Evolutionary conservation across 2,797 vertebrate genomes (phyloP), one percentile per base, ranked within the genome.

Genomic region (Lacerta bilineata): DNA sequence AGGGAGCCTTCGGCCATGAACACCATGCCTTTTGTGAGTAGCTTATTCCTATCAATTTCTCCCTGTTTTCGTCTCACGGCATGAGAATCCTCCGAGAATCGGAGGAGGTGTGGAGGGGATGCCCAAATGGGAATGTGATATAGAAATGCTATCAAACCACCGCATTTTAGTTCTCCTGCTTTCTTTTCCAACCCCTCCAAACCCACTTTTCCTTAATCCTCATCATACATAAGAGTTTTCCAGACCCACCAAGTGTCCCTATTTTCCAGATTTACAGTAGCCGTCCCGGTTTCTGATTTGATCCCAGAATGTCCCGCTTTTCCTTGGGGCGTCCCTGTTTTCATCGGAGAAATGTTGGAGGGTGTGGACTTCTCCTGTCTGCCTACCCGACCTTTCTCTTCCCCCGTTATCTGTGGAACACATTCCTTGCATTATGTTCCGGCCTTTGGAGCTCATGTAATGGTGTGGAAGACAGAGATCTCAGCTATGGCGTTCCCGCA

Each of bases 21-120:
- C 88, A 93, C 88, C 88, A 95, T 95, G 95, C 88, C 88, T 92
- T 83, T 83, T 88, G 95, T 96, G 41, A 96, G 95, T 96, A 25
- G 71, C 0, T 2, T n/a, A 76, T 86, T 1, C 3, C 0, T 76
- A 75, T 74, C 41, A 1, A 61, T 91, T 85, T n/a, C 23, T n/a
- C 72, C 0, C 75, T 27, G 0, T 59, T 61, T 23, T 80, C 36
- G 9, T 13, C 1, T 80, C 50, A 27, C 9, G 20, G 6, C 33
- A 25, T n/a, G 41, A 13, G 72, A 55, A 76, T 33, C 33, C 33
- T 33, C 33, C 33, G 25, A 39, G 0, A 3, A 29, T 17, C 8
- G 11, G 0, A 18, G 66, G 55, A 74, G 7, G 3, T 0, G 23
- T 0, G 20, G 80, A 1, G 0, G 84, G 10, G 25, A 36, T 66